Conservation (phyloP, 2,797 vertebrate species). For the Kryptolebias ocellatus region DNA sequence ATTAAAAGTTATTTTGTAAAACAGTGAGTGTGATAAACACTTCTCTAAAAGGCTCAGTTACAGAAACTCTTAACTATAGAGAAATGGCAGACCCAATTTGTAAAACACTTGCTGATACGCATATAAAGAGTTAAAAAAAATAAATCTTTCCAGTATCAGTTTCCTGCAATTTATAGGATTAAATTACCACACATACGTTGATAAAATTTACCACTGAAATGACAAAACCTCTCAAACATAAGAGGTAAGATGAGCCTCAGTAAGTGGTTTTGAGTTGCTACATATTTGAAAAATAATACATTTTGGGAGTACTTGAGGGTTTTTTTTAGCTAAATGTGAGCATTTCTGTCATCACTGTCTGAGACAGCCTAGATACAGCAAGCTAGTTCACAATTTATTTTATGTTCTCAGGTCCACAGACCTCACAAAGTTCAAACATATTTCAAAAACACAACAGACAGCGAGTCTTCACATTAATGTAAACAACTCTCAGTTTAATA, state of each 20-base stretch:
- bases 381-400: slow-evolving; percentile 5
- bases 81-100: not conserved
- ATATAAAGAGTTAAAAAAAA: not conserved
- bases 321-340: slow-evolving; percentile 8
- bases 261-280: not conserved
- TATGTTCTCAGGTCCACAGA: slow-evolving; percentile 14
- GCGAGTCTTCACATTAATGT: too few species aligned
- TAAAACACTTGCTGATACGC: not conserved
- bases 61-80: not conserved
- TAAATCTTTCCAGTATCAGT: not conserved
- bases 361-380: slow-evolving; percentile 22
- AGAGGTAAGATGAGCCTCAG: not conserved
- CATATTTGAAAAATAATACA: not conserved
- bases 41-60: not conserved
- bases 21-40: not conserved
- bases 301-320: not conserved
- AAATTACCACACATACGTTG: not conserved
- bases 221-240: not conserved
- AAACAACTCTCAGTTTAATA: too few species aligned
- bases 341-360: slow-evolving; percentile 33
- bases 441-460: not conserved
- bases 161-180: slow-evolving; percentile 1
- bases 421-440: slow-evolving; percentile 6
- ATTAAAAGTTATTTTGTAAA: not conserved
- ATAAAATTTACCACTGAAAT: slow-evolving; percentile 5